Conservation (phyloP, 1,140 invertebrate genomes). For the Anadara kagoshimensis region DNA sequence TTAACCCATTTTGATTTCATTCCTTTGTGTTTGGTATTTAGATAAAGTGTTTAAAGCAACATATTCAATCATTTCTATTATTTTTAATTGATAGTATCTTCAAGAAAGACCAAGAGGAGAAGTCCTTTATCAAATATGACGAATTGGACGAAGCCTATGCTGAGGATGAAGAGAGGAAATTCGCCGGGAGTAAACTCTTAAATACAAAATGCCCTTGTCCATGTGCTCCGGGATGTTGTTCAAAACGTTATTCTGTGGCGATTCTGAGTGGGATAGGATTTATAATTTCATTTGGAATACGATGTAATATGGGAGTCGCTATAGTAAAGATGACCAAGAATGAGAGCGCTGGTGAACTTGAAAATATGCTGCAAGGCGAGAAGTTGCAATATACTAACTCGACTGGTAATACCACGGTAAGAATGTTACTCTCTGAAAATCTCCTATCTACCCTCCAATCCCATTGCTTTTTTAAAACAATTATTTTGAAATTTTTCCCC, state of each 20-base stretch:
- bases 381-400: too few species aligned
- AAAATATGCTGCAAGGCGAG: too few species aligned
- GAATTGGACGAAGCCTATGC: slow-evolving; percentile 71
- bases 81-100: slow-evolving; percentile 62
- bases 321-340: slow-evolving; percentile 84
- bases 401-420: too few species aligned
- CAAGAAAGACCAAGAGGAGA: slow-evolving; percentile 69
- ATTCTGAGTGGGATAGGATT: slow-evolving; percentile 72
- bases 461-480: too few species aligned
- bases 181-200: slow-evolving; percentile 25
- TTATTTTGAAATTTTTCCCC: too few species aligned
- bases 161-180: slow-evolving; percentile 59
- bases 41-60: too few species aligned
- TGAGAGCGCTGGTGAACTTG: slow-evolving; percentile 57
- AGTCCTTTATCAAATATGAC: slow-evolving; percentile 71
- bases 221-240: slow-evolving; percentile 41
- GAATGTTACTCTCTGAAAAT: too few species aligned
- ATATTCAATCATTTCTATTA: neutral
- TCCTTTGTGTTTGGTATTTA: too few species aligned
- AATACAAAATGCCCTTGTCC: slow-evolving; percentile 30
- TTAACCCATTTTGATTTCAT: too few species aligned
- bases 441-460: too few species aligned
- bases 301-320: slow-evolving; percentile 95
- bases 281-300: slow-evolving; percentile 74
- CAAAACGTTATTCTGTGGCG: slow-evolving; percentile 69